phyloP scores from a whole-genome alignment of 2,888 invertebrate genomes.

The Iphiclides podalirius region DNA sequence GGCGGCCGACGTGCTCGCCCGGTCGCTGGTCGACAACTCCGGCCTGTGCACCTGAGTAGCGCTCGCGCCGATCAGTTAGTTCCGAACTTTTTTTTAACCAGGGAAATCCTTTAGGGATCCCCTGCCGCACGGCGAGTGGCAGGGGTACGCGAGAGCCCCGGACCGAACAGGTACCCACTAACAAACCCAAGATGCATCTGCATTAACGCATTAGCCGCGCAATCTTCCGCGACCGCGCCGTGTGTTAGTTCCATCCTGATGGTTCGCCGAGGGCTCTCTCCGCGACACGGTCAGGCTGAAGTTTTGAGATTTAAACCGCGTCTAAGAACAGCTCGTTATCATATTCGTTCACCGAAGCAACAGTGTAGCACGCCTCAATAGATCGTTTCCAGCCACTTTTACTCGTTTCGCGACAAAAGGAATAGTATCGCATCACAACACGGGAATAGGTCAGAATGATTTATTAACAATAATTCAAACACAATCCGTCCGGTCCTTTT shows the following conservation, averaged over 20 bases:
- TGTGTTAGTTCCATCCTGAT: no score
- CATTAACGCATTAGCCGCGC: no score
- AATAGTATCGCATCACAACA: neutral
- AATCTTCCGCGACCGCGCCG: no score
- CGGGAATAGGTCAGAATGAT: neutral
- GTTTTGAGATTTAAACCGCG: constrained; percentile 50
- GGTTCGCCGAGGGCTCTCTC: no score
- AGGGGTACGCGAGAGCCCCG: no score
- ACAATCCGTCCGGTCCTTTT: constrained; percentile 17
- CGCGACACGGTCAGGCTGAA: constrained; percentile 73
- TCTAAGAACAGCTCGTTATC: constrained; percentile 30
- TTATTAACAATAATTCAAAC: constrained; percentile 10
- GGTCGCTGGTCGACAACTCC: constrained; percentile 76
- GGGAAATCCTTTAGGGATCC: no score
- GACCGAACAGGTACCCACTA: no score
- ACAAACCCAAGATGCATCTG: no score
- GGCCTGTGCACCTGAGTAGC: constrained; percentile 78
- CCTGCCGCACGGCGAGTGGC: no score
- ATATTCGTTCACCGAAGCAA: constrained; percentile 18
- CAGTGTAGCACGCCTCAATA: neutral
- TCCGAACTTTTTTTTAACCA: no score
- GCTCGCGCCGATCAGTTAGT: constrained; percentile 64
- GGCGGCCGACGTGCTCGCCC: constrained; percentile 73
- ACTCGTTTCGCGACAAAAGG: neutral
- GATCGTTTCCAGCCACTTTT: neutral